Evolutionary conservation across 2,797 vertebrate species (phyloP).

Genomic region (Sebastes kiyomatsui): DNA sequence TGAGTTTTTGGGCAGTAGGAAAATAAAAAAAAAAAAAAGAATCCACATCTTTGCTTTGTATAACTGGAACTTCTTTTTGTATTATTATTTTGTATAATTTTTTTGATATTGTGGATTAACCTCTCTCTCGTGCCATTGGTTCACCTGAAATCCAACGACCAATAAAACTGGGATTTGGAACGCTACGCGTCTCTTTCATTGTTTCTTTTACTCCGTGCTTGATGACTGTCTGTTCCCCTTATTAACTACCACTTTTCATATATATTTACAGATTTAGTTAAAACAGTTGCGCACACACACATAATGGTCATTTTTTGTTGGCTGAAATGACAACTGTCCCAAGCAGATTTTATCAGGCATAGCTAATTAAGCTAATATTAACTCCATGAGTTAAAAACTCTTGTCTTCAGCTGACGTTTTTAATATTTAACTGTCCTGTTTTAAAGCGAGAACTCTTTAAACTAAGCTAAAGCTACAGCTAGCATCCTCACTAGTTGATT

Average conservation of each 20-base stretch:
- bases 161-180: constrained; percentile 85
- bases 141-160: constrained; percentile 88
- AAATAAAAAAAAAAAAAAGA: constrained; percentile 70
- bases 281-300: too few relatives aligned
- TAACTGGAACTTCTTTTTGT: constrained; percentile 84
- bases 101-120: constrained; percentile 85
- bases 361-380: too few relatives aligned
- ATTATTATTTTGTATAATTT: constrained; percentile 83
- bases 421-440: background rate
- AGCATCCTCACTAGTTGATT: background rate
- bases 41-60: constrained; percentile 87
- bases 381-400: accelerated
- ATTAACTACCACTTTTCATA: background rate
- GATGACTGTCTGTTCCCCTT: accelerated
- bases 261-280: background rate
- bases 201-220: background rate
- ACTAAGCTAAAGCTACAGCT: background rate
- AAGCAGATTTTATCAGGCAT: too few relatives aligned
- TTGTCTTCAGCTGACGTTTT: background rate
- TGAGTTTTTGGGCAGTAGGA: constrained; percentile 74
- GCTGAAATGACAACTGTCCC: too few relatives aligned
- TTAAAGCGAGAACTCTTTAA: background rate
- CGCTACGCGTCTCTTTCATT: constrained; percentile 13
- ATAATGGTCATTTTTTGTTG: background rate
- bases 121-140: constrained; percentile 94